Conservation (phyloP, 2,113 vertebrate species). For the Gymnocephalus cernua region DNA sequence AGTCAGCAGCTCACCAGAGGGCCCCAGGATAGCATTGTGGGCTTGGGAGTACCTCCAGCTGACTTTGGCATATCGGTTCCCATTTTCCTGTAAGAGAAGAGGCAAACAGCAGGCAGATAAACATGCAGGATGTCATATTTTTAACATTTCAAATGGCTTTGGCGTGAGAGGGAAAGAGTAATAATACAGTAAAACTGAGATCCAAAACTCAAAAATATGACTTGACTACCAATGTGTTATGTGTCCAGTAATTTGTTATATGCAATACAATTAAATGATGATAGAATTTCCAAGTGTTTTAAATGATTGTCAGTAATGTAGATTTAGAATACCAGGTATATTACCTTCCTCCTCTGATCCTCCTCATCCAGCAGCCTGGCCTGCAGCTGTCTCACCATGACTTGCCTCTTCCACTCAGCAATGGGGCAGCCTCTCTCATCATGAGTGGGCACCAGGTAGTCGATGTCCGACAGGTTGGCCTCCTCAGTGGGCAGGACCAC, state of each 20-base stretch:
- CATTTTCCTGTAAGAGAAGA: slow-evolving; percentile 79
- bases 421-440: slow-evolving; percentile 91
- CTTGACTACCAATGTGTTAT: slow-evolving; percentile 36
- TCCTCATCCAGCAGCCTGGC: slow-evolving; percentile 86
- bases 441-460: slow-evolving; percentile 92
- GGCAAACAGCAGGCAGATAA: slow-evolving; percentile 32
- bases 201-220: slow-evolving; percentile 59
- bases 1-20: slow-evolving; percentile 94
- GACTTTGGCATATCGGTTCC: slow-evolving; percentile 81
- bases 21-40: slow-evolving; percentile 93
- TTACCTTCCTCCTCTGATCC: slow-evolving; percentile 85
- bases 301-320: slow-evolving; percentile 7
- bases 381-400: slow-evolving; percentile 94
- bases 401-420: slow-evolving; percentile 97
- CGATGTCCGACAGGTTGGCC: slow-evolving; percentile 86
- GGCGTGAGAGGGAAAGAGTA: slow-evolving; percentile 33
- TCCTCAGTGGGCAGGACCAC: slow-evolving; percentile 81
- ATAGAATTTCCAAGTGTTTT: slow-evolving; percentile 43
- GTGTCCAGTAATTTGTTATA: slow-evolving; percentile 56
- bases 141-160: slow-evolving; percentile 32
- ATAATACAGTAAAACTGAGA: slow-evolving; percentile 52
- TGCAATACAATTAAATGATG: slow-evolving; percentile 63
- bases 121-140: slow-evolving; percentile 22
- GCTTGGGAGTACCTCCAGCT: slow-evolving; percentile 91
- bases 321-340: slow-evolving; percentile 30